Evolutionary conservation across 35 echinoderm and acorn worm species (phyloP), one percentile per base, ranked within the genome.

Genomic region (Ptychodera flava): DNA sequence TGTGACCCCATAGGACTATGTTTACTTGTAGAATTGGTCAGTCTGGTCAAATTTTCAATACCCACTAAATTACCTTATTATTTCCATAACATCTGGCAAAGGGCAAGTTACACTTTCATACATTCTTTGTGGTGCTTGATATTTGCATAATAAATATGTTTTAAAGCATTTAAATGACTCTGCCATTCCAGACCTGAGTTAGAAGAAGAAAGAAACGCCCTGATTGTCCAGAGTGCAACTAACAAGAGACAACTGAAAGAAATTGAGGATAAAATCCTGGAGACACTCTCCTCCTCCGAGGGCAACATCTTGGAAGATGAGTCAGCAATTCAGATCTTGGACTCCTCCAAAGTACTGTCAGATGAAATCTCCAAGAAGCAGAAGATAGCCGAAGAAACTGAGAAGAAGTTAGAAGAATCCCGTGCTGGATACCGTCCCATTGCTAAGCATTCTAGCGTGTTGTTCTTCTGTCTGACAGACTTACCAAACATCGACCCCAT

Each of bases 331-430:
- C 88, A 91, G 33, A 90, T 98, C 78, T 77, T 98, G 31, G 95
- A 98, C 64, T 94, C 95, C 52, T 98, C 95, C 29, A 98, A 98
- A 81, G 93, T 98, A 28, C 86, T 98, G 22, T 98, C 95, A 30
- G 95, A 98, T 92, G 95, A 98, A 88, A 98, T 98, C 82, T 98
- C 95, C 0, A 98, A 98, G 92, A 98, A 98, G 87, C 95, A 98
- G 86, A 98, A 98, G 92, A 86, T 99, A n/a, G 95, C 95, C 0
- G 95, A 99, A 35, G 95, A 99, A 83, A 99, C 96, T 31, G 96
- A 94, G 90, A 99, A 94, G 88, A 99, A 94, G 79, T 82, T 99
- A 85, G 94, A 99, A 77, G 96, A 99, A 38, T 94, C 96, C 0
- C 85, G 96, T 10, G 96, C 96, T 27, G 96, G 96, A 14, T 99